Percentiles rank a stretch among this genome's conserved stretches.
These are phyloP conservation scores for Pteronotus mesoamericanus DNA, from an alignment of 2,797 vertebrate species.

Conservation along the genomic window DNA sequence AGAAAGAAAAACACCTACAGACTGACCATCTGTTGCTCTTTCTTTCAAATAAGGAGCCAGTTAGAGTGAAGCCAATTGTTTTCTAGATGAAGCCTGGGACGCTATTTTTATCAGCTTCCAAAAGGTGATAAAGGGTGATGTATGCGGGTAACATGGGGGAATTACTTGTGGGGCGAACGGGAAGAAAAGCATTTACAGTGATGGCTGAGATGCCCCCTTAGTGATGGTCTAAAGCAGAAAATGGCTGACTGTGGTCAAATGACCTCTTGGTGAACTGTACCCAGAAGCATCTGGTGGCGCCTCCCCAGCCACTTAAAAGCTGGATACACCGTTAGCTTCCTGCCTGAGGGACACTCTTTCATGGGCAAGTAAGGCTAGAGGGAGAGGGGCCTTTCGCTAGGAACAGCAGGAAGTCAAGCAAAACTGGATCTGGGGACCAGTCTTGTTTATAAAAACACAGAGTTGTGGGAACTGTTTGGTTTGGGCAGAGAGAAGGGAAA, in stretches of 20 bases:
- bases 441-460: slow-evolving; percentile 1
- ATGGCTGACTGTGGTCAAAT: background rate
- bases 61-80: background rate
- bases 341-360: background rate
- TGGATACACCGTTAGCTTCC: background rate
- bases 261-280: background rate
- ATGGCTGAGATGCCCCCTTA: background rate
- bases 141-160: background rate
- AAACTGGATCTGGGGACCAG: background rate
- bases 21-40: background rate
- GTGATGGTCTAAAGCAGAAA: background rate
- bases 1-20: background rate
- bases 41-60: background rate
- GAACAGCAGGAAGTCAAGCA: background rate
- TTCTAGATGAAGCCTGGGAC: background rate
- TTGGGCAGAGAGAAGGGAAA: slow-evolving; percentile 26
- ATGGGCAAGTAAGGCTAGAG: background rate
- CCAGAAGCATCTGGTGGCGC: background rate
- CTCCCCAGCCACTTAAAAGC: background rate
- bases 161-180: background rate
- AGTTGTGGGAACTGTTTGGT: slow-evolving; percentile 22
- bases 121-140: background rate
- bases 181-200: background rate
- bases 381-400: background rate
- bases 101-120: background rate